Evolutionary conservation across 1,140 invertebrate species (phyloP).

Genomic region (Drosophila parvula): DNA sequence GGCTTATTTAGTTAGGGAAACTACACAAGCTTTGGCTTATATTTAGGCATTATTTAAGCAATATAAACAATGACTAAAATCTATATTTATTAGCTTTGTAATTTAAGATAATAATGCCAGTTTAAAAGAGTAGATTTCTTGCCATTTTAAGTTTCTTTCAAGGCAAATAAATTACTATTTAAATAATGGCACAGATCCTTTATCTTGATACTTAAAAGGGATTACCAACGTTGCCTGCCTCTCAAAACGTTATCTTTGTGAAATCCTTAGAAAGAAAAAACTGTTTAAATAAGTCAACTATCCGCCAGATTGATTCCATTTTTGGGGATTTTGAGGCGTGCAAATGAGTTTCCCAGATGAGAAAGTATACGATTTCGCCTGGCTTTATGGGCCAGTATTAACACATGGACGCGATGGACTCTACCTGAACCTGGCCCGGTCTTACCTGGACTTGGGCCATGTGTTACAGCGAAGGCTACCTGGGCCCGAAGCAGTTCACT

Average conservation of each 20-base stretch:
- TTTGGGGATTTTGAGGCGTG: slow-evolving; percentile 3
- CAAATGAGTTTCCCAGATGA: slow-evolving; percentile 2
- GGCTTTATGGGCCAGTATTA: not conserved
- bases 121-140: too few relatives aligned
- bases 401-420: not conserved
- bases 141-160: too few relatives aligned
- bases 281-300: not conserved
- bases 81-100: too few relatives aligned
- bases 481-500: not conserved
- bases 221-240: not conserved
- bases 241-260: not conserved
- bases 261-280: not conserved
- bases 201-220: not conserved
- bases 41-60: not conserved
- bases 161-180: not conserved
- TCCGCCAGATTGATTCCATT: slow-evolving; percentile 10
- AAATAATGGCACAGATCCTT: not conserved
- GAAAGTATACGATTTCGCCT: not conserved
- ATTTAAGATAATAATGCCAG: too few relatives aligned
- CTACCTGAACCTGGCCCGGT: not conserved
- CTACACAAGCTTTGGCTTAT: not conserved
- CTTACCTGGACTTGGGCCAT: slow-evolving; percentile 1
- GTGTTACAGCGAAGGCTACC: not conserved
- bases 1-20: not conserved
- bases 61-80: too few relatives aligned